Base-by-base conservation (phyloP, 2,797 vertebrate genomes). In the Rhinoraja longicauda region DNA sequence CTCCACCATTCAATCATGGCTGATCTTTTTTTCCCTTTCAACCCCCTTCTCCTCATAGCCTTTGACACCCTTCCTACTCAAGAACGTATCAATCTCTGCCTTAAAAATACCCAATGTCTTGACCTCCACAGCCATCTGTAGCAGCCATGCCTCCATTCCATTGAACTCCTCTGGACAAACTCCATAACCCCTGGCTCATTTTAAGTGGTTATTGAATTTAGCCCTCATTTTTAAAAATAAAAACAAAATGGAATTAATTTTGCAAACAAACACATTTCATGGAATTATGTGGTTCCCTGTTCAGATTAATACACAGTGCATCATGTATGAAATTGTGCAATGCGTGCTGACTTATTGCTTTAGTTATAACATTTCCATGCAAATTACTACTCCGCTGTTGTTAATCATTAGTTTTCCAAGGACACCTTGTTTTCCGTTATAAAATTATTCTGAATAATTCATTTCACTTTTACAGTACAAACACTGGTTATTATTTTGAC, bases 401-500 rank as follows among this genome's bases (percentile, higher is more conserved):
- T 26, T 73, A 91, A 72, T 91, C 21, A 73, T 91, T 91, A 73
- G 90, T 19, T 19, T 92, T 39, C 70, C 45, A 45, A 75, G 45
- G 90, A 92, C 81, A 84, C 10, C 70, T 92, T 73, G 70, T 91
- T 73, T 53, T n/a, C n/a, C 32, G 91, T 26, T 70, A 45, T 29
- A 15, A 53, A 91, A 72, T 91, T 36, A 73, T n/a, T 91, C 67
- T 73, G 67, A 73, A 91, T 91, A 73, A 73, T 91, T 73, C 39
- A 91, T 91, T 73, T 91, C 91, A 70, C 13, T 53, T 64, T 91
- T 73, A 72, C 90, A 72, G 12, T 73, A 91, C 39, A 73, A 91
- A 24, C 39, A 72, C 24, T 29, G 29, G 90, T 91, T 91, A 45
- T 91, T 91, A 53, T 91, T 91, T 91, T 91, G 90, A 91, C 67